phyloP scores from a whole-genome alignment of 2,888 invertebrate species.

The Rhimphoctona megacephalus region DNA sequence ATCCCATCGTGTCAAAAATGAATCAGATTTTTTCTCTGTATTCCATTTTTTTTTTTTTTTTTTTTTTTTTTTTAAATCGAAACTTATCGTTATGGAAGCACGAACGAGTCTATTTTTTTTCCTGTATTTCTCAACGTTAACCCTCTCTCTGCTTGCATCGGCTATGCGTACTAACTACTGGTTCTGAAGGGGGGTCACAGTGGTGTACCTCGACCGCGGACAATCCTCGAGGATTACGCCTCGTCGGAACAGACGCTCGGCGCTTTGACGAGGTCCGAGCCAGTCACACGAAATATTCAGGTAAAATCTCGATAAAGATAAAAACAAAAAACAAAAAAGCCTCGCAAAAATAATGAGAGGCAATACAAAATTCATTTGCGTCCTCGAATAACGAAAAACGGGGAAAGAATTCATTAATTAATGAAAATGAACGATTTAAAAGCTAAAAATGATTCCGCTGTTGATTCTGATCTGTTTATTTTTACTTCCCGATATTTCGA shows the following conservation, averaged over 20 bases:
- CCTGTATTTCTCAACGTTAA: conserved; percentile 78
- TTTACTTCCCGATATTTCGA: conserved; percentile 50
- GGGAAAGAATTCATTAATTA: not conserved
- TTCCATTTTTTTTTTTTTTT: conserved; percentile 8
- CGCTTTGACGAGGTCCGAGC: conserved; percentile 82
- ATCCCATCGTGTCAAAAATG: not conserved
- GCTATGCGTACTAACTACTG: conserved; percentile 84
- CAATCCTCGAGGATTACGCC: conserved; percentile 84
- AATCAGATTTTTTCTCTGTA: not conserved
- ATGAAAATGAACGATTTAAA: not conserved
- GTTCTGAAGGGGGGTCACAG: conserved; percentile 84
- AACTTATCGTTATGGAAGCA: conserved; percentile 31
- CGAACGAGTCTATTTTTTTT: conserved; percentile 73
- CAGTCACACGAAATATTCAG: conserved; percentile 83
- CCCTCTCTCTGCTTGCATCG: conserved; percentile 82
- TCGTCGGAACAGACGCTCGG: conserved; percentile 82
- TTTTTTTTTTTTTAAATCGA: not conserved
- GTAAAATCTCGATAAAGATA: conserved; percentile 79
- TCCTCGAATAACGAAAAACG: conserved; percentile 13
- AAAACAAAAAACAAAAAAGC: conserved; percentile 9
- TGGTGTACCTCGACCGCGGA: conserved; percentile 83
- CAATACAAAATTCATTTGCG: conserved; percentile 4
- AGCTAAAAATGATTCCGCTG: not conserved
- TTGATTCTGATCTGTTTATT: conserved; percentile 2
- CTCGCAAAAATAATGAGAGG: not conserved